phyloP scores from a whole-genome alignment of 2,113 vertebrate species.

The Dinomys branickii region DNA sequence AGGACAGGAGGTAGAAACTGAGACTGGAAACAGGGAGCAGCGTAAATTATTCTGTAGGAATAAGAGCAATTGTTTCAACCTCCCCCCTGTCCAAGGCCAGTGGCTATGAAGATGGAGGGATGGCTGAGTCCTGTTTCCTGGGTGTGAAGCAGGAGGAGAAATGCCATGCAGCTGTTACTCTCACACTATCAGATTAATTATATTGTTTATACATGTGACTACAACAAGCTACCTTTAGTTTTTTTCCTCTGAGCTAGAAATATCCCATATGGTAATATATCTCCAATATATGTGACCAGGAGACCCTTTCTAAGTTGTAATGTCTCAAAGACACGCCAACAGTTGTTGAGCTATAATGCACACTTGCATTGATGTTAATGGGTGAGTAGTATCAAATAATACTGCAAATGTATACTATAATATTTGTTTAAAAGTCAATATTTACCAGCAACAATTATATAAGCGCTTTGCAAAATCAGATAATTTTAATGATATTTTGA shows the following conservation, averaged over 20 bases:
- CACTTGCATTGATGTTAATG: neutral
- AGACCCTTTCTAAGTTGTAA: neutral
- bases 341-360: neutral
- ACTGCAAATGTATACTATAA: neutral
- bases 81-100: accelerated
- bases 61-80: neutral
- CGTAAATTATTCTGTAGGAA: neutral
- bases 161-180: neutral
- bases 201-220: neutral
- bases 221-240: neutral
- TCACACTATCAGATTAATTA: neutral
- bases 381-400: neutral
- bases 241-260: neutral
- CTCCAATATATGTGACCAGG: neutral
- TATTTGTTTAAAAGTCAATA: neutral
- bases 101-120: too few species aligned
- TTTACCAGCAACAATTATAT: neutral
- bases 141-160: neutral
- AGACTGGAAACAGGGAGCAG: neutral
- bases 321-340: neutral
- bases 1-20: neutral
- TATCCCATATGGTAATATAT: neutral
- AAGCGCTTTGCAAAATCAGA: neutral
- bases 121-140: neutral
- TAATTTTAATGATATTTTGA: neutral